These are phyloP conservation scores for Drosophila mauritiana DNA, from an alignment of 1,140 invertebrate genomes.

Conservation along the genomic window DNA sequence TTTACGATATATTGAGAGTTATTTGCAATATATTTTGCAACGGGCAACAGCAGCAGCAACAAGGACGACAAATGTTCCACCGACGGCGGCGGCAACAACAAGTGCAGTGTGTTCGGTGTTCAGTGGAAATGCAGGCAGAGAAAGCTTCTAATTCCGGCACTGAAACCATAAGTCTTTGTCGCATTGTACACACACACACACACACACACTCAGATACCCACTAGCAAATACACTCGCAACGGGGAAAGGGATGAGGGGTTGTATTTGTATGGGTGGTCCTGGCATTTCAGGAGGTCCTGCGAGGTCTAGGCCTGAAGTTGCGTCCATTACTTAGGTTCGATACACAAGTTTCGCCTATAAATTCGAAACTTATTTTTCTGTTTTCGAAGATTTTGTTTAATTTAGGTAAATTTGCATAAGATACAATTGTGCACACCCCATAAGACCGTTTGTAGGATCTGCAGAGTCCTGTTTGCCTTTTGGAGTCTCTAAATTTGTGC, in stretches of 20 bases:
- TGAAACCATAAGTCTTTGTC: conserved; percentile 83
- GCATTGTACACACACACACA: conserved; percentile 69
- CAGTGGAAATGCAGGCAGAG: conserved; percentile 79
- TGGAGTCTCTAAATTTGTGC: conserved; percentile 75
- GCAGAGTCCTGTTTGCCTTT: conserved; percentile 7
- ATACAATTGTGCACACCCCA: conserved; percentile 63
- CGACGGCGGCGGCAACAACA: conserved; percentile 59
- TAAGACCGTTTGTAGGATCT: not conserved
- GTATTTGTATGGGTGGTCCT: conserved; percentile 13
- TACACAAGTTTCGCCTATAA: conserved; percentile 73
- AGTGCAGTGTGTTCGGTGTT: conserved; percentile 20
- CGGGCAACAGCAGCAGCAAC: conserved; percentile 71
- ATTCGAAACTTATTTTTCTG: conserved; percentile 79
- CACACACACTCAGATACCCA: conserved; percentile 20
- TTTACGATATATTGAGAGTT: conserved; percentile 84
- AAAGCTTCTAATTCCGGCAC: conserved; percentile 82
- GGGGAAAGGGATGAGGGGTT: not conserved
- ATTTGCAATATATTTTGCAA: conserved; percentile 80
- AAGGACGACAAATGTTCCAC: conserved; percentile 81
- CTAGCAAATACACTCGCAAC: not conserved
- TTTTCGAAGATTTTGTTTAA: conserved; percentile 81
- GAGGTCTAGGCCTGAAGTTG: conserved; percentile 43
- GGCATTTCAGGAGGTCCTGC: conserved; percentile 44
- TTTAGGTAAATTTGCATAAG: conserved; percentile 82
- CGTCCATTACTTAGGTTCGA: conserved; percentile 71